These are phyloP conservation scores for Melanostoma mellinum DNA, from an alignment of 2,888 invertebrate genomes.

Conservation along the genomic window DNA sequence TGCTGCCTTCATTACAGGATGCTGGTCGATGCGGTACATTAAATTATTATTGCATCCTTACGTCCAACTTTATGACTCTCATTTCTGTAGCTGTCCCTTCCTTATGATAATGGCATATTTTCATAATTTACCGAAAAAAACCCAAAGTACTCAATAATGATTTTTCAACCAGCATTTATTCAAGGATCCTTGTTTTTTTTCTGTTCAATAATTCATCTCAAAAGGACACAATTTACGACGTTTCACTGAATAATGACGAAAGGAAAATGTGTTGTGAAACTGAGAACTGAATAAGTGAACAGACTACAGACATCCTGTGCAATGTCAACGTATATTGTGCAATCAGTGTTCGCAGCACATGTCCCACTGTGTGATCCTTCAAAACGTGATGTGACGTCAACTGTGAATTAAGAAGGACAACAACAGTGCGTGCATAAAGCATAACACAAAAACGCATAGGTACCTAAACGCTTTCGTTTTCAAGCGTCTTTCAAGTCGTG, in stretches of 20 bases:
- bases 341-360: conserved; percentile 53
- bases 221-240: conserved; percentile 65
- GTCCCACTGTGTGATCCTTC: conserved; percentile 66
- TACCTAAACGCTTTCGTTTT: too few species aligned
- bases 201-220: conserved; percentile 55
- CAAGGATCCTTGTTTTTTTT: conserved; percentile 16
- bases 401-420: conserved; percentile 46
- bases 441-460: too few species aligned
- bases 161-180: conserved; percentile 17
- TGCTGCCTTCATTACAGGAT: conserved; percentile 38
- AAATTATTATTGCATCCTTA: conserved; percentile 65
- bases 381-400: conserved; percentile 65
- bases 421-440: conserved; percentile 3
- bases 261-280: conserved; percentile 20
- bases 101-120: conserved; percentile 50
- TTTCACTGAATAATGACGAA: conserved; percentile 51
- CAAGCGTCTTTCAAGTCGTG: not conserved
- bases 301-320: conserved; percentile 31
- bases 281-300: not conserved
- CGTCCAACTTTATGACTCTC: conserved; percentile 63
- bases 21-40: conserved; percentile 64
- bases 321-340: conserved; percentile 29
- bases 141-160: not conserved
- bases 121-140: conserved; percentile 53
- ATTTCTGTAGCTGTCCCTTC: conserved; percentile 17